phyloP scores from a whole-genome alignment of 2,113 vertebrate species.

The Acanthisitta chloris region DNA sequence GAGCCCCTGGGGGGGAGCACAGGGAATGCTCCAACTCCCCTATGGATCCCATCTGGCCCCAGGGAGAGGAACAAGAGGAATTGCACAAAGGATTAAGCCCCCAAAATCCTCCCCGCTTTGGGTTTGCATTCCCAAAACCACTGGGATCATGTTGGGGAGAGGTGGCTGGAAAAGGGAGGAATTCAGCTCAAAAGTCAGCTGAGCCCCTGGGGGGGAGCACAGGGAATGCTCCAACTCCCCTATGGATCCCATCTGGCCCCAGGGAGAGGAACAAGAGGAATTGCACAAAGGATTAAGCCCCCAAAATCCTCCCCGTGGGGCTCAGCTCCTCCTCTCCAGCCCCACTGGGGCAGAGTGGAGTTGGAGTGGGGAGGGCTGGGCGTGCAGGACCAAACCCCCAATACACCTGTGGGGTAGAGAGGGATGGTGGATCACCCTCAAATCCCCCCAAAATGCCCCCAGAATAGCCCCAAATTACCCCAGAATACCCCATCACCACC shows the following conservation, averaged over 20 bases:
- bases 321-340: too few relatives aligned
- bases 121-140: too few relatives aligned
- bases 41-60: accelerated
- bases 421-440: too few relatives aligned
- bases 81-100: background rate
- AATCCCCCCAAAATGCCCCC: background rate
- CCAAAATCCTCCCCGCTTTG: background rate
- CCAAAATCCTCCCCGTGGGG: accelerated
- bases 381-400: background rate
- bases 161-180: background rate
- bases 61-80: background rate
- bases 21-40: background rate
- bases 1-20: background rate
- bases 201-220: background rate
- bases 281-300: background rate
- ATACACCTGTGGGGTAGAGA: background rate
- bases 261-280: background rate
- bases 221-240: background rate
- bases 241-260: accelerated
- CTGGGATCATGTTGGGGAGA: accelerated
- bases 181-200: background rate
- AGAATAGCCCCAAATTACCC: too few relatives aligned
- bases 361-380: background rate
- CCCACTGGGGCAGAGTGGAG: accelerated
- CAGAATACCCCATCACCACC: too few relatives aligned